A percentile compares a stretch with the other conserved stretches of the same genome.
Conservation (phyloP, 2,113 vertebrate genomes). For the Zosterops lateralis region DNA sequence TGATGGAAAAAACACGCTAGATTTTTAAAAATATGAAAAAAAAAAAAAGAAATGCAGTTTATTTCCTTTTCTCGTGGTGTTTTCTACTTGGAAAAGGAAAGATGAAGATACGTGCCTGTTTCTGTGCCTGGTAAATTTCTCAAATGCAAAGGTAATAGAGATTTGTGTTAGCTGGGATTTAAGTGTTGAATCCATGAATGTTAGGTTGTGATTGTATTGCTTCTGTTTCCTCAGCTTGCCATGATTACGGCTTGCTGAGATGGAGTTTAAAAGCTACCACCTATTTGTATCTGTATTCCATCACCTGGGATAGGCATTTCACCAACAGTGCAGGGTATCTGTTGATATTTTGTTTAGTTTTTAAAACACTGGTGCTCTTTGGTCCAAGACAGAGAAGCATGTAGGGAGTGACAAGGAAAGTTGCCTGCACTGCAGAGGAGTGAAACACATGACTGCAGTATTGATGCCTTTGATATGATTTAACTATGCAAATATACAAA, state of each 20-base stretch:
- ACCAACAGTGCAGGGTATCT: slow-evolving; percentile 18
- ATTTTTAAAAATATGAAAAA: background rate
- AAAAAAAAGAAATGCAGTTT: background rate
- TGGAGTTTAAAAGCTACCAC: slow-evolving; percentile 30
- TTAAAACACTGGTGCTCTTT: slow-evolving; percentile 51
- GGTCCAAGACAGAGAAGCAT: background rate
- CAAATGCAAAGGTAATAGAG: slow-evolving; percentile 28
- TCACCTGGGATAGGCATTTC: slow-evolving; percentile 43
- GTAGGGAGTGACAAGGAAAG: background rate
- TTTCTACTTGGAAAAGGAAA: slow-evolving; percentile 19
- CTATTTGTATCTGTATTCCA: slow-evolving; percentile 50
- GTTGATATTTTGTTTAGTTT: background rate
- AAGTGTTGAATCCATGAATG: slow-evolving; percentile 4
- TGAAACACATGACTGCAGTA: slow-evolving; percentile 15
- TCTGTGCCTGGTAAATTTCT: slow-evolving; percentile 55
- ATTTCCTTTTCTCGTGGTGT: background rate
- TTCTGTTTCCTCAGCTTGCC: background rate
- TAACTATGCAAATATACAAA: slow-evolving; percentile 45
- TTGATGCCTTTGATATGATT: slow-evolving; percentile 46
- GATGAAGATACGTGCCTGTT: slow-evolving; percentile 45
- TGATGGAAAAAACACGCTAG: background rate
- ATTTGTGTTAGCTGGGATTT: background rate
- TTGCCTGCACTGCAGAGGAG: slow-evolving; percentile 21
- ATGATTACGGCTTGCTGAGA: background rate
- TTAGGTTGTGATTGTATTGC: background rate